These are phyloP conservation scores for Tenodera sinensis DNA, from an alignment of 2,888 invertebrate species.

Conservation along the genomic window DNA sequence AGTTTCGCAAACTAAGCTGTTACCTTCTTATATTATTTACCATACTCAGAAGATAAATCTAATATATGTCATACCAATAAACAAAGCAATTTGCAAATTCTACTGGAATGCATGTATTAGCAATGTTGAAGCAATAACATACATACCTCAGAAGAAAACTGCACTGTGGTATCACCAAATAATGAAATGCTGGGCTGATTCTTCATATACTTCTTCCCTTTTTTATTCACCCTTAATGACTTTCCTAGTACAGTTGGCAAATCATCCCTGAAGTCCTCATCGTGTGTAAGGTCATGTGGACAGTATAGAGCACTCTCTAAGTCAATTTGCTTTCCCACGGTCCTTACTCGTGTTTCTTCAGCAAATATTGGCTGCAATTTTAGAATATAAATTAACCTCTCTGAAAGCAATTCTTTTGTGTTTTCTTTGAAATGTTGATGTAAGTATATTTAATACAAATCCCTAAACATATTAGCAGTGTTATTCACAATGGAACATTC, in stretches of 20 bases:
- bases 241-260: constrained; percentile 46
- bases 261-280: constrained; percentile 53
- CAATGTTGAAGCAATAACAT: background rate
- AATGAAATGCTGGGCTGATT: background rate
- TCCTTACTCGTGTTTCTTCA: constrained; percentile 42
- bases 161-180: background rate
- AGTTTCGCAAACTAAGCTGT: too few relatives aligned
- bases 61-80: too few relatives aligned
- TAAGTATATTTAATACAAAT: too few relatives aligned
- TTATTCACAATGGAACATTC: too few relatives aligned
- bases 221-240: background rate
- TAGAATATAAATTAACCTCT: constrained; percentile 18
- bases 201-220: background rate
- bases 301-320: constrained; percentile 55
- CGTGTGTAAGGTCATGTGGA: constrained; percentile 58
- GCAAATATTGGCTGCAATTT: constrained; percentile 49
- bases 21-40: too few relatives aligned
- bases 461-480: too few relatives aligned
- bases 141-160: background rate
- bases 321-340: constrained; percentile 40
- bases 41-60: too few relatives aligned
- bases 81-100: too few relatives aligned
- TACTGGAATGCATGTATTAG: too few relatives aligned
- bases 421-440: too few relatives aligned
- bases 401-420: background rate